Conservation (phyloP, 2,113 vertebrate genomes). For the Pantherophis guttatus region DNA sequence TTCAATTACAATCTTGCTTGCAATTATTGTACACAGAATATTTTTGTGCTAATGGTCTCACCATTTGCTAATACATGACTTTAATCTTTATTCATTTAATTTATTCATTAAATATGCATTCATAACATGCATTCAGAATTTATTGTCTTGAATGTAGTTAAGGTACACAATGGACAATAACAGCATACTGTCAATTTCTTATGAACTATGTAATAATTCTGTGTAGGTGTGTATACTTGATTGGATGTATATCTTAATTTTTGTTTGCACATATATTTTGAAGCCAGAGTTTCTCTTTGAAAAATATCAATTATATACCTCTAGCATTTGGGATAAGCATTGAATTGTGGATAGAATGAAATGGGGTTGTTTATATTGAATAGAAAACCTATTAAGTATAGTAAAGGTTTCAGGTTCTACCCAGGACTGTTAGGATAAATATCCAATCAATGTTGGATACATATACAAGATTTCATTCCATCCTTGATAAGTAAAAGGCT, state of each 20-base stretch:
- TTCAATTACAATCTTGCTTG: not conserved
- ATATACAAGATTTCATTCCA: not conserved
- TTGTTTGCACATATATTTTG: slow-evolving; percentile 20
- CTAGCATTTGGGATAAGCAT: slow-evolving; percentile 11
- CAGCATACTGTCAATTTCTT: slow-evolving; percentile 27
- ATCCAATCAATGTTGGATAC: not conserved
- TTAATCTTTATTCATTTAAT: slow-evolving; percentile 15
- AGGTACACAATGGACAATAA: slow-evolving; percentile 39
- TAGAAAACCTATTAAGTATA: not conserved
- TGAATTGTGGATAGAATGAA: not conserved
- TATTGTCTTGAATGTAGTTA: slow-evolving; percentile 30
- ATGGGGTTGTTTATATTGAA: not conserved
- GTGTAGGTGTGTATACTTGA: slow-evolving; percentile 28
- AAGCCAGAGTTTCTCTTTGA: not conserved
- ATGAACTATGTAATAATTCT: slow-evolving; percentile 26
- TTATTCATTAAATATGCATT: slow-evolving; percentile 42
- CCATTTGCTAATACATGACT: slow-evolving; percentile 27
- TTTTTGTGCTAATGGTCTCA: slow-evolving; percentile 46
- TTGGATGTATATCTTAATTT: slow-evolving; percentile 24
- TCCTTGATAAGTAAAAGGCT: not conserved
- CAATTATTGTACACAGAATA: not conserved
- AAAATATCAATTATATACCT: slow-evolving; percentile 5
- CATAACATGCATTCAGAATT: slow-evolving; percentile 23
- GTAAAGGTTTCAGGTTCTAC: not conserved
- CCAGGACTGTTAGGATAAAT: not conserved